Base-by-base conservation (phyloP, 1,140 invertebrate genomes). In the Sinella curviseta region DNA sequence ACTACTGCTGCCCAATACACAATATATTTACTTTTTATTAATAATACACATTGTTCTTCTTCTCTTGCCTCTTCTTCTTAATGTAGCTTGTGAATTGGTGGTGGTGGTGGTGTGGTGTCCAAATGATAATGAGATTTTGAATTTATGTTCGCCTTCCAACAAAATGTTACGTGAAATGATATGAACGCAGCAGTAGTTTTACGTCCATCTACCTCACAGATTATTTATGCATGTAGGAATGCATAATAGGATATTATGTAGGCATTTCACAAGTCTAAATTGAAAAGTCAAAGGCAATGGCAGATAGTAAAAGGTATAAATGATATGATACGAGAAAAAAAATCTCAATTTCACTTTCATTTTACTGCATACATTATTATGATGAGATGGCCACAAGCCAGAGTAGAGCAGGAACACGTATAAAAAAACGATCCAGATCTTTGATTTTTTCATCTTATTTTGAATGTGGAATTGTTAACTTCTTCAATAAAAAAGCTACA, bases 81-180 rank as follows among this genome's bases (percentile, higher is more conserved):
- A n/a, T n/a, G 8, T 48, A 48, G 24, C 55, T 60, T n/a, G n/a
- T n/a, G n/a, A n/a, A n/a, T n/a, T n/a, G n/a, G n/a, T n/a, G n/a
- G n/a, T n/a, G n/a, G n/a, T n/a, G n/a, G n/a, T n/a, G n/a, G n/a
- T n/a, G n/a, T 60, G 55, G 55, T 60, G 55, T 60, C 55, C 55
- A 24, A 60, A 60, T 60, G 12, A 60, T 60, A 60, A 60, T 60
- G 55, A 60, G 55, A 60, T 60, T 60, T 60, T 60, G 55, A 60
- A 60, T 60, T 60, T 60, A 60, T 60, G 55, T 60, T 12, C 55
- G 24, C n/a, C 55, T 60, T 60, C 55, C n/a, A 60, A 8, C 8
- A 60, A 14, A 60, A 8, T 60, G 24, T 60, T n/a, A 24, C 55
- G 14, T 60, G 24, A 60, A n/a, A 60, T 60, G 14, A 24, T 60